Percentiles rank a stretch among this genome's conserved stretches.
These are phyloP conservation scores for Lytechinus pictus DNA, from an alignment of 35 echinoderm and acorn worm genomes.

Conservation along the genomic window DNA sequence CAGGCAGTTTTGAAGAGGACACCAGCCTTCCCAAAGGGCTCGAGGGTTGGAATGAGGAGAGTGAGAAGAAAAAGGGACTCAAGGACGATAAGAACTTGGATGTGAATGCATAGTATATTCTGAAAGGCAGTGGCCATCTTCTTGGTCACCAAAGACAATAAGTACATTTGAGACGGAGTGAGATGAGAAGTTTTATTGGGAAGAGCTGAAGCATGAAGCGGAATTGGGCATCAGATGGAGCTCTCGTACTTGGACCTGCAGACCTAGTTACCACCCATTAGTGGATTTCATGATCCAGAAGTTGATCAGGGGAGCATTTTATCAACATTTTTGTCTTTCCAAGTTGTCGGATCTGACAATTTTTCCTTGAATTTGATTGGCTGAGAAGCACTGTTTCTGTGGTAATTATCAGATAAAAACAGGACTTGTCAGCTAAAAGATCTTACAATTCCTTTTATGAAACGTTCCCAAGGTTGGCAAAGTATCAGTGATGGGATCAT, in stretches of 20 bases:
- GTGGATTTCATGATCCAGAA: too few species aligned
- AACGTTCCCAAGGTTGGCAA: too few species aligned
- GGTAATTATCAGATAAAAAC: too few species aligned
- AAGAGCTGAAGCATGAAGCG: neutral
- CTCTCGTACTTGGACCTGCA: neutral
- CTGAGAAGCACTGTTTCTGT: too few species aligned
- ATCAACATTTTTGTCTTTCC: too few species aligned
- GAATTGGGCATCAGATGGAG: neutral
- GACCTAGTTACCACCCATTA: neutral
- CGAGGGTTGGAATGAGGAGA: conserved; percentile 93
- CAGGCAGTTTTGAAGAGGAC: conserved; percentile 94
- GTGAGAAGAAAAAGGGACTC: conserved; percentile 62
- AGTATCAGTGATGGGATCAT: too few species aligned
- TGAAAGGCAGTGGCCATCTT: neutral
- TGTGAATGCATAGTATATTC: neutral
- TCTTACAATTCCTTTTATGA: too few species aligned
- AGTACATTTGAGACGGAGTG: neutral
- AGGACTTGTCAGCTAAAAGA: too few species aligned
- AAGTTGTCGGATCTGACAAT: too few species aligned
- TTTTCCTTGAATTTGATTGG: too few species aligned
- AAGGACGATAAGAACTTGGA: conserved; percentile 46
- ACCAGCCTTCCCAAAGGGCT: conserved; percentile 87
- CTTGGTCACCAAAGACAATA: neutral
- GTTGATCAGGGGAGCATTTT: too few species aligned
- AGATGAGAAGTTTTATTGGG: neutral